Evolutionary conservation across 2,797 vertebrate species (phyloP).

Genomic region (Scolopax rusticola): DNA sequence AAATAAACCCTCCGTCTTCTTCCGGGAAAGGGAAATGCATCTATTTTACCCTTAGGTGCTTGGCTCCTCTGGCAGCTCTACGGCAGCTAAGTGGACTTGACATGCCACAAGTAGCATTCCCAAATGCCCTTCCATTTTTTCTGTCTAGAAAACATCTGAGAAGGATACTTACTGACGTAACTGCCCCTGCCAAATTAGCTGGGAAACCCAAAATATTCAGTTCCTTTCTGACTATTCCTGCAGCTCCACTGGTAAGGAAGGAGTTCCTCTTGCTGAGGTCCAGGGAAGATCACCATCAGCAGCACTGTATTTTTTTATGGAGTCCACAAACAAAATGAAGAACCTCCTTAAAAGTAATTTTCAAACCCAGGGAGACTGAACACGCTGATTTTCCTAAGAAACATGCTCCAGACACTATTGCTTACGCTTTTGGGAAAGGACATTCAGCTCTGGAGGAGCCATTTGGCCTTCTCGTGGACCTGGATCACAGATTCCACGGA

Average conservation of each 20-base stretch:
- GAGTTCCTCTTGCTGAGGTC: not conserved
- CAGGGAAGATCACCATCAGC: not conserved
- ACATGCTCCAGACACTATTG: not conserved
- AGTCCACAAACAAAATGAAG: not conserved
- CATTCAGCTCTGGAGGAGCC: not conserved
- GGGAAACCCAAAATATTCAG: not conserved
- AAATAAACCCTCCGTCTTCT: not conserved
- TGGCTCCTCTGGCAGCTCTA: not conserved
- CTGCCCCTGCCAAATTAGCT: not conserved
- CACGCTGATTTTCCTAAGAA: not conserved
- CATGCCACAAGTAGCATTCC: not conserved
- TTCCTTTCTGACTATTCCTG: constrained; percentile 13
- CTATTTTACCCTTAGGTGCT: not conserved
- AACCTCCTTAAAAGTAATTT: not conserved
- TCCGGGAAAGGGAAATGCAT: not conserved
- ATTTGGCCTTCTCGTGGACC: not conserved
- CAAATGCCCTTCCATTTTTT: not conserved
- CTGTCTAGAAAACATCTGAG: not conserved
- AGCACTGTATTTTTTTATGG: not conserved
- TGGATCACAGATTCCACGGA: not conserved
- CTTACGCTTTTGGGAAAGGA: not conserved
- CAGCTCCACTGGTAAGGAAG: not conserved
- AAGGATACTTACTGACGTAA: not conserved
- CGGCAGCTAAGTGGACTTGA: not conserved
- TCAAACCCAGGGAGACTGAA: not conserved